phyloP scores from a whole-genome alignment of 1,140 invertebrate species.

The Atta colombica region DNA sequence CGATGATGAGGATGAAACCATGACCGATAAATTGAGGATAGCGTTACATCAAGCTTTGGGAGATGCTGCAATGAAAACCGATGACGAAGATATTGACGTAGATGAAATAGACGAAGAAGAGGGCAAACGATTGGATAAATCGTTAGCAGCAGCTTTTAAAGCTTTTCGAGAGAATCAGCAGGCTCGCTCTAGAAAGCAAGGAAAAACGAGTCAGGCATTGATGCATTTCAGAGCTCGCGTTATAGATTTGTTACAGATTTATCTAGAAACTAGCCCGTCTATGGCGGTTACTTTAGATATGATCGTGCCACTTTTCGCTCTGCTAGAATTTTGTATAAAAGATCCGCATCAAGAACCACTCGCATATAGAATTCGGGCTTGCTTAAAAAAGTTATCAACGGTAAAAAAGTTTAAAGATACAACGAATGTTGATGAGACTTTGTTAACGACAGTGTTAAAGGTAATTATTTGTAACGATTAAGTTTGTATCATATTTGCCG shows the following conservation, averaged over 20 bases:
- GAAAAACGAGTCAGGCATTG: conserved; percentile 89
- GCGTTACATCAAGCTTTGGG: conserved; percentile 90
- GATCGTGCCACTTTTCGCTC: conserved; percentile 89
- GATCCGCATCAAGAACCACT: conserved; percentile 90
- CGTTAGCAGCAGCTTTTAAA: conserved; percentile 90
- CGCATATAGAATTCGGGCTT: conserved; percentile 88
- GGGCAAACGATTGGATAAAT: conserved; percentile 90
- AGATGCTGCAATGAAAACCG: conserved; percentile 86
- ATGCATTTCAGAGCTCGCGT: conserved; percentile 91
- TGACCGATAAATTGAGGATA: conserved; percentile 89
- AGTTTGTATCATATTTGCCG: conserved; percentile 4
- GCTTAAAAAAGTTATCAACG: conserved; percentile 88
- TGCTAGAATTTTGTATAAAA: conserved; percentile 90
- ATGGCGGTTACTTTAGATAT: conserved; percentile 90
- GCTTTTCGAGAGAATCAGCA: conserved; percentile 88
- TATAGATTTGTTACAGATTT: conserved; percentile 91
- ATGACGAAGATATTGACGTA: conserved; percentile 91
- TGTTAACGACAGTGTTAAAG: conserved; percentile 86
- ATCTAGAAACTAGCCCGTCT: conserved; percentile 89
- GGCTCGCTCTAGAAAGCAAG: conserved; percentile 89
- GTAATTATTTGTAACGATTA: conserved; percentile 67
- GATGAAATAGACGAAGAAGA: conserved; percentile 92
- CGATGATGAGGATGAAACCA: conserved; percentile 88
- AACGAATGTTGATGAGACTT: conserved; percentile 87
- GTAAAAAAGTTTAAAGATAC: conserved; percentile 89